Conservation (phyloP, 2,113 vertebrate genomes). For the Rhinoptilus africanus region DNA sequence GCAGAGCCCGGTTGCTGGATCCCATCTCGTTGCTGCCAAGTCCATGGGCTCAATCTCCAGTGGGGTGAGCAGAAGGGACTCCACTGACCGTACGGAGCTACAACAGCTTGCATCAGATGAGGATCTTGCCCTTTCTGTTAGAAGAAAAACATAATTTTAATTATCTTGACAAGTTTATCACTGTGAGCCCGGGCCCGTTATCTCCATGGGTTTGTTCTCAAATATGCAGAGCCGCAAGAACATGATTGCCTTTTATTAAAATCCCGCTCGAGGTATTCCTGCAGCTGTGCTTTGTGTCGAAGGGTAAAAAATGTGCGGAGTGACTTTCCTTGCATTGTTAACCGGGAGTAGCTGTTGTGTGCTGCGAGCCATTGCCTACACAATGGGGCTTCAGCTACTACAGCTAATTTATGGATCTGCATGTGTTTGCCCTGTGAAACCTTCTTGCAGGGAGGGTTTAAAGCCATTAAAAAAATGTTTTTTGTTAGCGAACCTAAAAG, state of each 20-base stretch:
- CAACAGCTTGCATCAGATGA: not conserved
- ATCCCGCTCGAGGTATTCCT: conserved; percentile 10
- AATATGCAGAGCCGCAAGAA: not conserved
- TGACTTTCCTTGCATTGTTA: conserved; percentile 44
- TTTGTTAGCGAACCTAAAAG: not conserved
- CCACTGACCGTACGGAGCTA: not conserved
- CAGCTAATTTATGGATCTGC: conserved; percentile 48
- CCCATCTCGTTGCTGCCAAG: not conserved
- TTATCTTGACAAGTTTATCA: conserved; percentile 58
- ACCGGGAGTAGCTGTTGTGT: not conserved
- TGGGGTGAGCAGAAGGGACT: not conserved
- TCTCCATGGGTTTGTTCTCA: not conserved
- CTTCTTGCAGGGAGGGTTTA: conserved; percentile 14
- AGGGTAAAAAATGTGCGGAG: conserved; percentile 39
- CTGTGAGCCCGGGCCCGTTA: conserved; percentile 6
- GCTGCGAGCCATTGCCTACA: conserved; percentile 31
- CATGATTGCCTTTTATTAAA: not conserved
- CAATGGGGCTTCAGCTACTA: conserved; percentile 29
- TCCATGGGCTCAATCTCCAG: not conserved
- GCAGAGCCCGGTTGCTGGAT: not conserved
- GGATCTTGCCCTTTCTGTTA: conserved; percentile 26
- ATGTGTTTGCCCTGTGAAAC: conserved; percentile 24
- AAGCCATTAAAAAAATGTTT: not conserved
- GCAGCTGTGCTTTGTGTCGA: conserved; percentile 53
- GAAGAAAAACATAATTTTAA: conserved; percentile 36